Conservation (phyloP, 1,140 invertebrate genomes). For the Lepidurus apus region DNA sequence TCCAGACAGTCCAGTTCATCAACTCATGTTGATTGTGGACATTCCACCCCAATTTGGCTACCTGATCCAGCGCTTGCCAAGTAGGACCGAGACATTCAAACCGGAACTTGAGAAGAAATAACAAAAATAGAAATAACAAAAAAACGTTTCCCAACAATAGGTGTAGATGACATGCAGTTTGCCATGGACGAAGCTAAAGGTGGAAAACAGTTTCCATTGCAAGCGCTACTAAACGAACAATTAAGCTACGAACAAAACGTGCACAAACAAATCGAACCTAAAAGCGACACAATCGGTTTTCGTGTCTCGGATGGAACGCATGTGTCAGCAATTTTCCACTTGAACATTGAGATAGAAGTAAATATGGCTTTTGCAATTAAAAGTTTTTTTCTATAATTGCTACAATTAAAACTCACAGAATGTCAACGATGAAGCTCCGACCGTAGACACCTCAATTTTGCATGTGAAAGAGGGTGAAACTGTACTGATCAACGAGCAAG, state of each 20-base stretch:
- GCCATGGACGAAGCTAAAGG: background rate
- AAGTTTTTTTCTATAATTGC: conserved; percentile 11
- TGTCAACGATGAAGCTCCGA: conserved; percentile 33
- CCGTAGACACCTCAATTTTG: conserved; percentile 22
- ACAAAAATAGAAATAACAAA: background rate
- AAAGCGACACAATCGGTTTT: conserved; percentile 20
- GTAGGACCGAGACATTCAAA: background rate
- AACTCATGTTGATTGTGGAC: conserved; percentile 26
- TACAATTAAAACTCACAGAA: conserved; percentile 20
- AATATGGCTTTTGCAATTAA: background rate
- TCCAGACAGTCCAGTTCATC: background rate
- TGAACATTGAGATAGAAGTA: conserved; percentile 35
- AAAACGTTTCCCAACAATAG: background rate
- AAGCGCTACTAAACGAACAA: conserved; percentile 32
- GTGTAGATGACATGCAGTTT: background rate
- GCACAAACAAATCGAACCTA: conserved; percentile 1
- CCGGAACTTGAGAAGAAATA: background rate
- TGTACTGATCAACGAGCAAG: conserved; percentile 5
- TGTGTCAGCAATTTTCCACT: conserved; percentile 15
- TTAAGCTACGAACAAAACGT: conserved; percentile 34
- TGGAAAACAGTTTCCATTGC: conserved; percentile 25
- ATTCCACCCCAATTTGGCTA: conserved; percentile 25
- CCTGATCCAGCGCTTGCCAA: conserved; percentile 24
- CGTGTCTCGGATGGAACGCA: conserved; percentile 32
- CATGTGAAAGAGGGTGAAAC: background rate